Evolutionary conservation across 2,888 invertebrate species (phyloP).

Genomic region (Apamea anceps): DNA sequence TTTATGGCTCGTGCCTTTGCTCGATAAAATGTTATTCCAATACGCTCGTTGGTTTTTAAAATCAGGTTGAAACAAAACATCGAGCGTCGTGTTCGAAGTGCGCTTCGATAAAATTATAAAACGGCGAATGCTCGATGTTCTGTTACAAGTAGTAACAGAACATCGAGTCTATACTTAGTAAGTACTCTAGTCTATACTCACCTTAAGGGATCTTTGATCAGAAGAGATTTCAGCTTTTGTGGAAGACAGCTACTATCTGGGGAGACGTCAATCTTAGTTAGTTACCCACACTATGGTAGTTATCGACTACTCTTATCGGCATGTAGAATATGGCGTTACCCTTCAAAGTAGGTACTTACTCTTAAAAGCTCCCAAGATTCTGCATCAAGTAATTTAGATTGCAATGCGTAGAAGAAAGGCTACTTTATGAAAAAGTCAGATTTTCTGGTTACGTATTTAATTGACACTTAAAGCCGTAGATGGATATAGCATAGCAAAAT

Average conservation of each 20-base stretch:
- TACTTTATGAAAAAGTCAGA: neutral
- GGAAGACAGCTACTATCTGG: neutral
- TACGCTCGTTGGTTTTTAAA: no score
- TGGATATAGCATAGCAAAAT: neutral
- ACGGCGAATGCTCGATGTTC: no score
- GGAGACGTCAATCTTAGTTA: conserved; percentile 6
- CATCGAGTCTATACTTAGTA: no score
- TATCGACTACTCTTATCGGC: neutral
- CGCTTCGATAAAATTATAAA: no score
- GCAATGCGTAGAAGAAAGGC: neutral
- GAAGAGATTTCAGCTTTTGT: neutral
- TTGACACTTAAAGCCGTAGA: neutral
- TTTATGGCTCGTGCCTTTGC: no score
- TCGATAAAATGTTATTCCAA: no score
- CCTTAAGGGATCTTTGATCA: no score
- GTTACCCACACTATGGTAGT: neutral
- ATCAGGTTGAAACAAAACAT: no score
- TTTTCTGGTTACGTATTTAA: neutral
- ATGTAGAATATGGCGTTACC: neutral
- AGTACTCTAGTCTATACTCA: no score
- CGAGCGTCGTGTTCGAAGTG: no score
- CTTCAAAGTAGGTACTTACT: neutral
- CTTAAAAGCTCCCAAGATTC: neutral
- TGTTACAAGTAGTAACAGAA: no score
- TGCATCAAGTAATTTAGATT: no score